These are phyloP conservation scores for Belgica antarctica DNA, from an alignment of 2,888 invertebrate genomes.

Conservation along the genomic window DNA sequence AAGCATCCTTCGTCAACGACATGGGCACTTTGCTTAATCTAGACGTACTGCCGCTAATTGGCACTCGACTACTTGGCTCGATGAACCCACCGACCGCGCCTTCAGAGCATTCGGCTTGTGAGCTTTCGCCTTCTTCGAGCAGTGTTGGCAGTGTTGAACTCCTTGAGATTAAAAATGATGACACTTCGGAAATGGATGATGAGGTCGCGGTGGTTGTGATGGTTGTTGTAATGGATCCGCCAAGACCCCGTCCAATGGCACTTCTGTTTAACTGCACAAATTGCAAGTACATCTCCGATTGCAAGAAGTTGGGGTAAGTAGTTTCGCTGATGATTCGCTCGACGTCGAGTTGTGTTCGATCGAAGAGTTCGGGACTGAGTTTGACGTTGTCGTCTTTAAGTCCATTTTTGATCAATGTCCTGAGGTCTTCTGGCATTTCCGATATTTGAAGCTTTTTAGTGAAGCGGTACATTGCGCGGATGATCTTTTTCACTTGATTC, in stretches of 20 bases:
- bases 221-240: conserved; percentile 50
- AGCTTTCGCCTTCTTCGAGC: conserved; percentile 74
- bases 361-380: conserved; percentile 77
- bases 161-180: conserved; percentile 57
- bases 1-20: conserved; percentile 74
- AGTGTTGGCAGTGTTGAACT: conserved; percentile 72
- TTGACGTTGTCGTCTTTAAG: conserved; percentile 62
- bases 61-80: conserved; percentile 39
- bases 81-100: background rate
- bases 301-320: conserved; percentile 88
- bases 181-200: conserved; percentile 54
- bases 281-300: conserved; percentile 86
- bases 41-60: conserved; percentile 46
- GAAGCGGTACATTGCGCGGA: conserved; percentile 77
- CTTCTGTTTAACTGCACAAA: conserved; percentile 70
- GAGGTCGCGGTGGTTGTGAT: conserved; percentile 49
- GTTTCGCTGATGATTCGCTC: conserved; percentile 81
- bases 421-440: conserved; percentile 78
- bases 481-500: conserved; percentile 64
- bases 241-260: conserved; percentile 43
- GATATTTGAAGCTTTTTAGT: conserved; percentile 73
- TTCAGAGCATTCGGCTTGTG: conserved; percentile 7
- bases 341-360: conserved; percentile 75
- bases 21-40: conserved; percentile 52
- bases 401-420: conserved; percentile 48